These are phyloP conservation scores for Volucella bombylans DNA, from an alignment of 2,888 invertebrate species.

Conservation along the genomic window DNA sequence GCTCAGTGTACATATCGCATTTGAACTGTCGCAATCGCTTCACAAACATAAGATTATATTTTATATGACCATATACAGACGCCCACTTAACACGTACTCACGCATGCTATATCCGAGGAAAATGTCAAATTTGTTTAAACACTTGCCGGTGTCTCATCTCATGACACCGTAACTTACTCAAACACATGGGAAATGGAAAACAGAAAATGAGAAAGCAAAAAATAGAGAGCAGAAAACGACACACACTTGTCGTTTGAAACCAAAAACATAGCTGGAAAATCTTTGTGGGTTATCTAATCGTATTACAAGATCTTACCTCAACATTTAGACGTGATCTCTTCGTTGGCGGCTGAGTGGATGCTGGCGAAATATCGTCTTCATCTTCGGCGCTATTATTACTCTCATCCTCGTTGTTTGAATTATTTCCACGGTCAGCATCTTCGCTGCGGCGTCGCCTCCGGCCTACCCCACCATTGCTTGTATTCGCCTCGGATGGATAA, in stretches of 20 bases:
- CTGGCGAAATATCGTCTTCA: slow-evolving; percentile 42
- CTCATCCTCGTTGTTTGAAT: slow-evolving; percentile 75
- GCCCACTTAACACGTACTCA: too few species aligned
- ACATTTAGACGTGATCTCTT: slow-evolving; percentile 62
- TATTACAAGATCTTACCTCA: slow-evolving; percentile 55
- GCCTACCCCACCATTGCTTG: slow-evolving; percentile 75
- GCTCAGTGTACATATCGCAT: too few species aligned
- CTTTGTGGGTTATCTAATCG: not conserved
- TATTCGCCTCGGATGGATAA: slow-evolving; percentile 77
- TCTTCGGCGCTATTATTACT: slow-evolving; percentile 77
- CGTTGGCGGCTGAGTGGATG: slow-evolving; percentile 49
- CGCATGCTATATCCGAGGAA: too few species aligned
- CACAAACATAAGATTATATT: too few species aligned
- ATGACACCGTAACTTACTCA: too few species aligned
- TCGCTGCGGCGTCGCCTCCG: slow-evolving; percentile 79
- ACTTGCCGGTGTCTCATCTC: too few species aligned
- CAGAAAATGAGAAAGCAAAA: too few species aligned
- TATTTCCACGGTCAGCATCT: slow-evolving; percentile 74
- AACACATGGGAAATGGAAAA: too few species aligned
- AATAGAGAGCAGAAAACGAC: too few species aligned
- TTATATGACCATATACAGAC: too few species aligned
- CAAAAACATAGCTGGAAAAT: not conserved
- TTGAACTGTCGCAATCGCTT: too few species aligned
- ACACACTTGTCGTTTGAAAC: not conserved
- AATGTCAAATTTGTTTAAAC: too few species aligned